Evolutionary conservation across 2,113 vertebrate species (phyloP).

Genomic region (Nesogale talazaci): DNA sequence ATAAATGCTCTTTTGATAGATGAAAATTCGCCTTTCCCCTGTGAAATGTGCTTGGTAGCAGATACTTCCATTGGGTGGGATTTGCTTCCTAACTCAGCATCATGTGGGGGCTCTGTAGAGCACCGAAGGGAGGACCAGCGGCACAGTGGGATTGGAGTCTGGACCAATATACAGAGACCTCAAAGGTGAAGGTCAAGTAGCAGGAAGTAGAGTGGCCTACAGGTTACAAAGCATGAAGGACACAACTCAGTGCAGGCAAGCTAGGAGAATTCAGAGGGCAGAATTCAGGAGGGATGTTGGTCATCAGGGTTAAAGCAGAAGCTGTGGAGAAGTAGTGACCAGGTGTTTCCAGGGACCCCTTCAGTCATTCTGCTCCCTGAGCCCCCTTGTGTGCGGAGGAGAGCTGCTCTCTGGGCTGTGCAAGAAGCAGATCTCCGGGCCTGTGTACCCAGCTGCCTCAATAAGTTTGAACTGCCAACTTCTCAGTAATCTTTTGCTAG

Average conservation of each 20-base stretch:
- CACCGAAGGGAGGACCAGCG: not conserved
- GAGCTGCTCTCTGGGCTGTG: not conserved
- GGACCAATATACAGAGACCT: not conserved
- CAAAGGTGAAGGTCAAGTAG: not conserved
- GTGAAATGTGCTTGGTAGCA: constrained; percentile 51
- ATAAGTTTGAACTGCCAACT: not conserved
- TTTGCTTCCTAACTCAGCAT: constrained; percentile 35
- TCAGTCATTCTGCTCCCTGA: not conserved
- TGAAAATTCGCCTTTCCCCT: constrained; percentile 66
- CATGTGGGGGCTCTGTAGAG: not conserved
- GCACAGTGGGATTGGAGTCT: not conserved
- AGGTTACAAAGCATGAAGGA: not conserved
- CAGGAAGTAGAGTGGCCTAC: not conserved
- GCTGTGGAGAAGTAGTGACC: not conserved
- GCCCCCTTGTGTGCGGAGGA: not conserved
- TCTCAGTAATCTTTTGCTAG: not conserved
- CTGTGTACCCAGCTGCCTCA: not conserved
- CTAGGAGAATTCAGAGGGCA: not conserved
- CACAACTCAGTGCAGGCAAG: not conserved
- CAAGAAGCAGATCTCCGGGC: not conserved
- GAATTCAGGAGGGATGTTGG: not conserved
- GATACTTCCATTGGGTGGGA: constrained; percentile 23
- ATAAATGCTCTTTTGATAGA: constrained; percentile 68
- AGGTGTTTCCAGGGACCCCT: not conserved
- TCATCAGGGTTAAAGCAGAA: not conserved